These are phyloP conservation scores for Dolichoris vasculosae DNA, from an alignment of 1,140 invertebrate species.

Conservation along the genomic window DNA sequence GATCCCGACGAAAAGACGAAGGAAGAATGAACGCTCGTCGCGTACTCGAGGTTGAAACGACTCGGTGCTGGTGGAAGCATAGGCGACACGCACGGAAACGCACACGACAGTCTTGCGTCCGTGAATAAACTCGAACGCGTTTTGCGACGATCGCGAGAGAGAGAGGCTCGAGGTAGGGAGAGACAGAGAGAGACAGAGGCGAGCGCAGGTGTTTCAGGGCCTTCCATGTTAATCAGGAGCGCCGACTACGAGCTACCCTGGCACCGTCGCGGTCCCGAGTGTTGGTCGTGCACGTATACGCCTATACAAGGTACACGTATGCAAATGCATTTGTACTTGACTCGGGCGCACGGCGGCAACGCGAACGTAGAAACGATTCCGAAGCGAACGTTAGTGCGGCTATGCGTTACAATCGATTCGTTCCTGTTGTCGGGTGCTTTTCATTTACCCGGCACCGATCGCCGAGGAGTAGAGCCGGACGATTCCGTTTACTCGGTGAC, in stretches of 20 bases:
- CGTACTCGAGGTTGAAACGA: no score
- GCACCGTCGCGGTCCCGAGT: not conserved
- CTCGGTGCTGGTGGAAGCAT: not conserved
- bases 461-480: not conserved
- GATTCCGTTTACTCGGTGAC: not conserved
- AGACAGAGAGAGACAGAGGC: slow-evolving; percentile 51
- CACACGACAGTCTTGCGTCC: not conserved
- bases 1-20: slow-evolving; percentile 18
- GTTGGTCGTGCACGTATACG: not conserved
- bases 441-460: not conserved
- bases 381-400: not conserved
- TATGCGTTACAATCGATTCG: slow-evolving; percentile 14
- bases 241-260: slow-evolving; percentile 8
- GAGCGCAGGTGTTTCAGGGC: slow-evolving; percentile 69
- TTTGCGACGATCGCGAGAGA: not conserved
- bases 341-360: not conserved
- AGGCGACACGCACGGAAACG: not conserved
- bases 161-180: not conserved
- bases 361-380: not conserved
- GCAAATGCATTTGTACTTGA: slow-evolving; percentile 39
- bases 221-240: slow-evolving; percentile 69
- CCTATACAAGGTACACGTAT: slow-evolving; percentile 23
- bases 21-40: slow-evolving; percentile 17
- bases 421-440: slow-evolving; percentile 16
- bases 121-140: not conserved